Evolutionary conservation across 2,113 vertebrate species (phyloP), one percentile per base, ranked within the genome.

Genomic region (Anas platyrhynchos): DNA sequence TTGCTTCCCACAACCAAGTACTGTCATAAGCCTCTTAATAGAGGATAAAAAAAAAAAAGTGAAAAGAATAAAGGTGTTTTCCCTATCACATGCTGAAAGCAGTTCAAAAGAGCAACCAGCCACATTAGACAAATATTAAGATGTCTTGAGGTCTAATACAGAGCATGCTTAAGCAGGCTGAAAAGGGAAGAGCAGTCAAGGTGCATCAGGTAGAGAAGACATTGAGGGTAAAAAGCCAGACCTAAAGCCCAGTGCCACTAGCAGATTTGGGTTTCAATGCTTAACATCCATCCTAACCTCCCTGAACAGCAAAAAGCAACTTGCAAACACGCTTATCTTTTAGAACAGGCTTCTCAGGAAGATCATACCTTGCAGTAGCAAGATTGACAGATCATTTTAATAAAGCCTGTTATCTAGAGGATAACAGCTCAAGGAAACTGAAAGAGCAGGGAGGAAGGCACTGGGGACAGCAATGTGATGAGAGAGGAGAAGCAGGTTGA

Each of bases 291-390:
- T 41, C 54, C 65, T 44, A 65, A 77, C 44, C 62, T 58, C 29
- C 46, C 61, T 31, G 8, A 63, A 29, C 2, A 15, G 61, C 1
- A 3, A 56, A 65, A 38, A 58, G 36, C 83, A 78, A 50, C 58
- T 83, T 41, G 29, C 63, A 88, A 83, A 94, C 89, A 87, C 44
- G 11, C 82, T 89, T 74, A 74, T 94, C 94, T 95, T 76, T 43
- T 75, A 83, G 81, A 71, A 74, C 4, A 69, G 50, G 25, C 52
- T 85, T n/a, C 84, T 58, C 14, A 14, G 41, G 75, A 58, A 87
- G 58, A 44, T 66, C 0, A 0, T 82, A n/a, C 73, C 77, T 76
- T 66, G 44, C 66, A 73, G 83, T 29, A 68, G 85, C 13, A 10
- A 72, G 78, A 80, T 18, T 21, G 46, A 26, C 83, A 59, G 94